phyloP scores from a whole-genome alignment of 2,797 vertebrate species.

The Parotocinclus haroldoi region DNA sequence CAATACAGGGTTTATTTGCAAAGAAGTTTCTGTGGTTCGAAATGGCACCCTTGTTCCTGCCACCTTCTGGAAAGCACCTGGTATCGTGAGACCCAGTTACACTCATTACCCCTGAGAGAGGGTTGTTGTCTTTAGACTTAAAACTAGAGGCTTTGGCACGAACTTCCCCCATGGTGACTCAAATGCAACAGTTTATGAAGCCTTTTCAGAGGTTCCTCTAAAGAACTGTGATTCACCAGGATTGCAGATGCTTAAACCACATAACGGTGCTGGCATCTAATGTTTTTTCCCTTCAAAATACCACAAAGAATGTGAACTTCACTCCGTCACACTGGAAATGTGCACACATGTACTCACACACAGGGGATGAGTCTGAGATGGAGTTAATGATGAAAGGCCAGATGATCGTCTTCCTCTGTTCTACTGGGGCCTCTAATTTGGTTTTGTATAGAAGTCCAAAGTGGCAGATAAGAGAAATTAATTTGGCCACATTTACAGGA shows the following conservation, averaged over 20 bases:
- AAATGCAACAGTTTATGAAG: constrained; percentile 21
- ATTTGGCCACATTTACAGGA: constrained; percentile 20
- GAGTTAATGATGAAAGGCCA: constrained; percentile 9
- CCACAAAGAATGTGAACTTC: constrained; percentile 17
- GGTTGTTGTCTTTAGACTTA: constrained; percentile 4
- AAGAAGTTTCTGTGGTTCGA: background rate
- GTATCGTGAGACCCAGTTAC: background rate
- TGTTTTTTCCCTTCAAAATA: constrained; percentile 20
- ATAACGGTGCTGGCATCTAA: constrained; percentile 12
- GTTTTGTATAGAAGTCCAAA: constrained; percentile 4
- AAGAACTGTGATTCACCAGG: constrained; percentile 24
- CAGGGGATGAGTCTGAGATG: background rate
- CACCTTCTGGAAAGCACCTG: constrained; percentile 29
- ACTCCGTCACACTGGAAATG: background rate
- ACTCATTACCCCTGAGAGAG: constrained; percentile 5
- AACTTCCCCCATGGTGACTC: constrained; percentile 17
- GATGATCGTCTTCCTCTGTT: constrained; percentile 18
- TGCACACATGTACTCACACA: background rate
- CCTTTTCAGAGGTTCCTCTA: constrained; percentile 3
- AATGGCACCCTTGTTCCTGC: constrained; percentile 13
- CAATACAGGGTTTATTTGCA: background rate
- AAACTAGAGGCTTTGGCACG: constrained; percentile 1
- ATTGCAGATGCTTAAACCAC: constrained; percentile 35
- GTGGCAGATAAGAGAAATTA: constrained; percentile 27
- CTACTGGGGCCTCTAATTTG: constrained; percentile 17